These are phyloP conservation scores for Myotis yumanensis DNA, from an alignment of 2,113 vertebrate species.

Conservation along the genomic window DNA sequence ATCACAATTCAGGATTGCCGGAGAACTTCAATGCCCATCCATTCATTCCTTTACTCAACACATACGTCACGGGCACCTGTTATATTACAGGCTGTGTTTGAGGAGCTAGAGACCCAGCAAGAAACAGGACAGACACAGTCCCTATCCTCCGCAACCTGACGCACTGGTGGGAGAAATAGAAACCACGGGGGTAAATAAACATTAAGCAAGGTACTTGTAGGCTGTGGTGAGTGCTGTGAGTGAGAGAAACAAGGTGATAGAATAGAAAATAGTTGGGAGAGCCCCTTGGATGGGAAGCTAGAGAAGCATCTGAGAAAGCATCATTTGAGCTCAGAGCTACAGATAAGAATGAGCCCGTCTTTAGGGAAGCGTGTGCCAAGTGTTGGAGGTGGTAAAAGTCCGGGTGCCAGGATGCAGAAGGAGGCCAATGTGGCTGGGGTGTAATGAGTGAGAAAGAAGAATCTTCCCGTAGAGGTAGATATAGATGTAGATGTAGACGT, in stretches of 20 bases:
- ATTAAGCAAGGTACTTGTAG: background rate
- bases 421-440: no score
- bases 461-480: background rate
- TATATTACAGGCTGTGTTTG: background rate
- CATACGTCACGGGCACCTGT: background rate
- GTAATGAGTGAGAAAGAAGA: background rate
- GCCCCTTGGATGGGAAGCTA: background rate
- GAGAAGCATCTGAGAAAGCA: background rate
- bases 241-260: background rate
- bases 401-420: background rate
- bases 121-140: background rate
- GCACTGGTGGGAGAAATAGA: background rate
- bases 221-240: background rate
- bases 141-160: background rate
- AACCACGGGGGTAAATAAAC: background rate
- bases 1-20: background rate
- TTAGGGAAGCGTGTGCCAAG: background rate
- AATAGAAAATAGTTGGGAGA: background rate
- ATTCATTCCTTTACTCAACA: background rate
- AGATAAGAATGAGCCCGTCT: background rate
- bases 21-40: background rate
- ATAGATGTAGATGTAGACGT: fast-evolving
- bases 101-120: background rate
- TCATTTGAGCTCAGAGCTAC: background rate
- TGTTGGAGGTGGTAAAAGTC: background rate